phyloP scores from a whole-genome alignment of 2,113 vertebrate species.

The Prionailurus viverrinus region DNA sequence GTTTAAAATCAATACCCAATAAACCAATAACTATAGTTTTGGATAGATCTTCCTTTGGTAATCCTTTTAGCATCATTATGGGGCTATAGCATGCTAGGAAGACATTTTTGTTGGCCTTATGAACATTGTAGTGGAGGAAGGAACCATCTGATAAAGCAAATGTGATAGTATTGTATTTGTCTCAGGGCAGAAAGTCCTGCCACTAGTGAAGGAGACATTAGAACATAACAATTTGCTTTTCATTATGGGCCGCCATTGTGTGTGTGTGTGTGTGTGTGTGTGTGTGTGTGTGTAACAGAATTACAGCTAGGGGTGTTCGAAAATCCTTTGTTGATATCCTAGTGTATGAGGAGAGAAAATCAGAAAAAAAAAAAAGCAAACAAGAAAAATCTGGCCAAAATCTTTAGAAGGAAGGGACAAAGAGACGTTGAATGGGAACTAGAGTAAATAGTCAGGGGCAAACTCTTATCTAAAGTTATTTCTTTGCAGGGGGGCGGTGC shows the following conservation, averaged over 20 bases:
- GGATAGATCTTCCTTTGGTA: neutral
- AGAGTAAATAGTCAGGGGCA: neutral
- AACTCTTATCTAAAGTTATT: neutral
- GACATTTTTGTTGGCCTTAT: neutral
- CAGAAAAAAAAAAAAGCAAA: neutral
- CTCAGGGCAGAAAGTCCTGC: neutral
- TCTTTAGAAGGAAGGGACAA: neutral
- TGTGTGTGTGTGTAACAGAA: too few species aligned
- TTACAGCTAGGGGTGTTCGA: neutral
- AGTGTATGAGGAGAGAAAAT: neutral
- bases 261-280: neutral
- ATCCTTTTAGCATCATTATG: neutral
- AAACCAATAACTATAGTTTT: neutral
- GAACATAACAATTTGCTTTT: neutral
- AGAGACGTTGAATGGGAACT: neutral
- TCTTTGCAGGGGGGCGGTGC: neutral
- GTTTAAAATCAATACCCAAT: neutral
- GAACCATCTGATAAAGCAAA: neutral
- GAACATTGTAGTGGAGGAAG: neutral
- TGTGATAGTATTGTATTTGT: neutral
- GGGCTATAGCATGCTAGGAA: rapidly evolving
- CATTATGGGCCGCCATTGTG: rapidly evolving
- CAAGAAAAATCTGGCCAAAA: neutral
- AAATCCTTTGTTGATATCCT: neutral
- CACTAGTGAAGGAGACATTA: neutral